Conservation (phyloP, 2,797 vertebrate species). For the Harpagifer antarcticus region DNA sequence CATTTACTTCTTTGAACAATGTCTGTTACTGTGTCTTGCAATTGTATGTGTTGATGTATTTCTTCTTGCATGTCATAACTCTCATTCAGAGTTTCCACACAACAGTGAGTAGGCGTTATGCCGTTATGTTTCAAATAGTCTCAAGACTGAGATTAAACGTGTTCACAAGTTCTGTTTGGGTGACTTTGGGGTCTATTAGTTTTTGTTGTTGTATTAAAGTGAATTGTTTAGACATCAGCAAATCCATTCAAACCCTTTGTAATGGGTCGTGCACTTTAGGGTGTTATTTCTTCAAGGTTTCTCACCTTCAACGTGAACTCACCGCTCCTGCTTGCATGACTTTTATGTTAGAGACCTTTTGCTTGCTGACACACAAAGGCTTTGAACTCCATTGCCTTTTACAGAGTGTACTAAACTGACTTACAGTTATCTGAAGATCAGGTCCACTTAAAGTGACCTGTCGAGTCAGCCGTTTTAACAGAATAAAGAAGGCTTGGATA, state of each 20-base stretch:
- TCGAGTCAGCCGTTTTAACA: slow-evolving; percentile 3
- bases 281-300: not conserved
- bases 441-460: not conserved
- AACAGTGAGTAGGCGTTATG: not conserved
- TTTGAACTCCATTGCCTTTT: slow-evolving; percentile 13
- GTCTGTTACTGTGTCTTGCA: slow-evolving; percentile 6
- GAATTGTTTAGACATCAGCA: not conserved
- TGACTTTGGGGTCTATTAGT: not conserved
- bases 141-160: slow-evolving; percentile 12
- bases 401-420: slow-evolving; percentile 21
- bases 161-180: not conserved
- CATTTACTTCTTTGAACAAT: not conserved
- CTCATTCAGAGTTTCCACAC: slow-evolving; percentile 2
- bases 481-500: slow-evolving; percentile 4
- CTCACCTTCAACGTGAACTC: not conserved
- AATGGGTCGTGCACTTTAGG: not conserved
- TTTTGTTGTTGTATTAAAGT: not conserved
- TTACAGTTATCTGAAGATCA: slow-evolving; percentile 21
- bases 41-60: slow-evolving; percentile 10
- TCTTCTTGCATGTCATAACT: not conserved
- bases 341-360: slow-evolving; percentile 34
- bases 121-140: not conserved
- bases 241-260: slow-evolving; percentile 5
- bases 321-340: slow-evolving; percentile 15
- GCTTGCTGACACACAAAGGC: slow-evolving; percentile 18